A percentile compares a stretch with the other conserved stretches of the same genome.
Conservation (phyloP, 92 coral and sea anemone species). For the Bergia sp. region DNA sequence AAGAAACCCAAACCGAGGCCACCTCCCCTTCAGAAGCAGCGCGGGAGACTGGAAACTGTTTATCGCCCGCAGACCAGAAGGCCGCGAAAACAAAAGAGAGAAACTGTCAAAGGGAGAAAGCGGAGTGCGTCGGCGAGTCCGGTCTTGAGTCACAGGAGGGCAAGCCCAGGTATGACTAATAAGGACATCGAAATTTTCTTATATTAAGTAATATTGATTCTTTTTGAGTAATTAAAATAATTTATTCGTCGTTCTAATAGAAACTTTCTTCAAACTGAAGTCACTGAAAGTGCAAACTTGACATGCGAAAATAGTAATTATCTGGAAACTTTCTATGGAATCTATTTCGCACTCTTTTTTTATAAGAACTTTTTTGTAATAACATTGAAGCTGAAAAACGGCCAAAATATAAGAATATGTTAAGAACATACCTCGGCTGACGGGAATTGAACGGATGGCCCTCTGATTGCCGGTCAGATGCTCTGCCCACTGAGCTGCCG, state of each 20-base stretch:
- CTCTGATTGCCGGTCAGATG: no score
- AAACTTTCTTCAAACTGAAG: background rate
- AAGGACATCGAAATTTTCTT: background rate
- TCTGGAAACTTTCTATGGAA: no score
- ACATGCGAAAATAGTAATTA: no score
- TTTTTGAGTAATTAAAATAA: background rate
- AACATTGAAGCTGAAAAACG: no score
- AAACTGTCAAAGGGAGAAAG: slow-evolving; percentile 69
- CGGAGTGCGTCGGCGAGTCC: slow-evolving; percentile 97
- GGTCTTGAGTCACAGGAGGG: slow-evolving; percentile 59
- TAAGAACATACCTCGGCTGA: no score
- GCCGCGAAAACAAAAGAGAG: slow-evolving; percentile 66
- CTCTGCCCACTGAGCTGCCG: no score
- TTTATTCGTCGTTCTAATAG: background rate
- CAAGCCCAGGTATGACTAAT: slow-evolving; percentile 48
- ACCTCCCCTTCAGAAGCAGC: slow-evolving; percentile 61
- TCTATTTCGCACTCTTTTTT: no score
- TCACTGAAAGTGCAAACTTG: background rate
- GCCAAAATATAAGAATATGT: no score
- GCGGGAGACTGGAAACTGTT: slow-evolving; percentile 68
- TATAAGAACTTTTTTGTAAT: no score
- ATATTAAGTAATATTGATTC: background rate
- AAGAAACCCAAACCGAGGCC: slow-evolving; percentile 67
- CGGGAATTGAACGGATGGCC: no score
- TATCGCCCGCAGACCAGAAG: slow-evolving; percentile 75